Evolutionary conservation across 2,888 invertebrate genomes (phyloP), one percentile per base, ranked within the genome.

Genomic region (Tetropium fuscum): DNA sequence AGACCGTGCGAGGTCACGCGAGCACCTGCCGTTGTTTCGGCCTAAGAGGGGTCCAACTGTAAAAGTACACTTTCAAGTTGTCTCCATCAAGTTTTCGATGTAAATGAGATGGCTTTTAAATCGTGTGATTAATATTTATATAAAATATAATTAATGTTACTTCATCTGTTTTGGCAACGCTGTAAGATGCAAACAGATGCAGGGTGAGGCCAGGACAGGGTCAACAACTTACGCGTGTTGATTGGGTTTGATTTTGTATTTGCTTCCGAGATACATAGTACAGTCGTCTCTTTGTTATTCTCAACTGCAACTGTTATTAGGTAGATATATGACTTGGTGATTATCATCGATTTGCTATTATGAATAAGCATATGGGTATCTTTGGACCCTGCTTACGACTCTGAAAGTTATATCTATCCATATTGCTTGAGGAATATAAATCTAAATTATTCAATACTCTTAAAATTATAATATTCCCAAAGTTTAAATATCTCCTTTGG

Each of bases 1-100:
- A 56, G 43, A 30, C 60, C 41, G 57, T 45, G 36, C 64, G 65
- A 70, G 70, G 70, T 70, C 64, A 70, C 60, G 48, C 51, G 56
- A 63, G 55, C 70, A 70, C 70, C 70, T 70, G 70, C 64, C 59
- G 68, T 49, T 60, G 60, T 63, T 58, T 53, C 15, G 38, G 40
- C 27, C 45, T 48, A 49, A 7, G 16, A 34, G 32, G 34, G 40
- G 48, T 36, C 49, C 32, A 20, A 44, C 15, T 32, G 7, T 20
- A 13, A 16, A 32, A 62, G 40, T 10, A 40, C 20, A 41, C 44
- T 48, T 57, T 59, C 59, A 49, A 49, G 22, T 55, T 34, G 36
- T 22, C 47, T 43, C 13, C 18, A n/a, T 36, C 53, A 43, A 54
- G 43, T 43, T 38, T 40, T 51, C 40, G 27, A 63, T 63, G 63